These are phyloP conservation scores for mouse (Mus musculus) DNA, from an alignment of 2,113 vertebrate genomes.

Conservation along the genomic window GRCm39 chr2:51980501-51981000, in stretches of 20 bases:
- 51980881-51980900: neutral
- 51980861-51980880: neutral
- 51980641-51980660: constrained; percentile 2
- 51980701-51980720: neutral
- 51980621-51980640: neutral
- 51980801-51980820: neutral
- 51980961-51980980: neutral
- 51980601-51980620: neutral
- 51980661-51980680: neutral
- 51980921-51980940: neutral
- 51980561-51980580: neutral
- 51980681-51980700: neutral
- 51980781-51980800: neutral
- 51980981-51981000: neutral
- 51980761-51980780: neutral
- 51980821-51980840: neutral
- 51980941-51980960: neutral
- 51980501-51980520: neutral
- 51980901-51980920: neutral
- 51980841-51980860: neutral
- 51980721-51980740: neutral
- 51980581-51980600: neutral
- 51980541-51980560: neutral
- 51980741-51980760: neutral
- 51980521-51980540: neutral